Evolutionary conservation across 2,888 invertebrate genomes (phyloP), one percentile per base, ranked within the genome.

Genomic region (Stramonita haemastoma): DNA sequence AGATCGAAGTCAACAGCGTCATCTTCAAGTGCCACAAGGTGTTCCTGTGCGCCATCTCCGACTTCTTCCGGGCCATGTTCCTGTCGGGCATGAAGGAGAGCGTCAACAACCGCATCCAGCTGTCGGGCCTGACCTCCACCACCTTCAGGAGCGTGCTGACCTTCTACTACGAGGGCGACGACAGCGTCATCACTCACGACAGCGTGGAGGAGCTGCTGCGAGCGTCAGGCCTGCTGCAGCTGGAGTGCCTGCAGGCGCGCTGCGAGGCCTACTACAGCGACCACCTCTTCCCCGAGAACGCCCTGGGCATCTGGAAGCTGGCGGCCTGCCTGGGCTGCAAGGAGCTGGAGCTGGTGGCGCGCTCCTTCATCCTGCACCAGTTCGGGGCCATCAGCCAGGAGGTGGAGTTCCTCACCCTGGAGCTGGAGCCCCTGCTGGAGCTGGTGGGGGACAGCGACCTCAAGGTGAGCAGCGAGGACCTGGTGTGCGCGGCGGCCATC

Each of bases 391-490:
- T 92, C 19, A 89, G 90, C 70, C 73, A 90, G n/a, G 91, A 92
- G 79, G 92, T 90, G n/a, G 94, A 94, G 81, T 93, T 94, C 84
- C 90, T 94, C 32, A 91, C 92, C 97, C 95, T 98, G 97, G 96
- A 97, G n/a, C 96, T 98, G 57, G 97, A 97, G 29, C 98, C 98
- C 94, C 96, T 98, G 66, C 97, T 97, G 91, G 97, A 97, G 90
- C 97, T 98, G 88, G 97, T 98, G 91, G 97, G 97, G 83, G 97
- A 95, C 89, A 98, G 98, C 94, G 97, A 98, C 94, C 96, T 98
- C 57, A 98, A 98, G 95, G 98, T 98, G 0, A 98, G 98, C 93
- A 98, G 97, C 94, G 98, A 98, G 95, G 98, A 97, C 95, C 96
- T 97, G 89, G 97, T 97, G 84, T 98, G 97, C 95, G 97, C 97